Evolutionary conservation across 1,140 invertebrate genomes (phyloP).

Genomic region (Drosophila mojavensis): DNA sequence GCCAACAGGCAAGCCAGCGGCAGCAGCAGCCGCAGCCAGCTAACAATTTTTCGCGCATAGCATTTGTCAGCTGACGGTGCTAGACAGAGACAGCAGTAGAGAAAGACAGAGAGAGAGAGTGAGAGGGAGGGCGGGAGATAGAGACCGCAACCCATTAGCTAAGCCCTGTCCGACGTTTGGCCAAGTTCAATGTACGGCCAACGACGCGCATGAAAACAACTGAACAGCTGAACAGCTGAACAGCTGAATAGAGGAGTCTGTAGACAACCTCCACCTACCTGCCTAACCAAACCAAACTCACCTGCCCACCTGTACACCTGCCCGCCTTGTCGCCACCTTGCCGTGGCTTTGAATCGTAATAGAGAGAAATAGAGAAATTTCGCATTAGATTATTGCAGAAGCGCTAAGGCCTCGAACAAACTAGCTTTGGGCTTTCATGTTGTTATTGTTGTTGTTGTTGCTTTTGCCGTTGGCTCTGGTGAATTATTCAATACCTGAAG

Average conservation of each 20-base stretch:
- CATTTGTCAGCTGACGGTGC: constrained; percentile 63
- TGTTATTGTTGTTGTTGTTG: constrained; percentile 2
- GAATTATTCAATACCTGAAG: constrained; percentile 47
- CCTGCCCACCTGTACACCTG: neutral
- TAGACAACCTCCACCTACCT: constrained; percentile 20
- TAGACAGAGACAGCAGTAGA: constrained; percentile 16
- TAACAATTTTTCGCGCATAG: constrained; percentile 45
- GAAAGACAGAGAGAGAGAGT: constrained; percentile 5
- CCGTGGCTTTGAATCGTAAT: constrained; percentile 43
- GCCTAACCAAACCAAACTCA: neutral
- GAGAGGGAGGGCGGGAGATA: neutral
- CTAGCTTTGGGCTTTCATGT: constrained; percentile 46
- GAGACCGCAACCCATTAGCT: constrained; percentile 50
- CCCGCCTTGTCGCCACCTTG: neutral
- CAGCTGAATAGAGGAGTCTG: constrained; percentile 15
- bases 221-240: constrained; percentile 2
- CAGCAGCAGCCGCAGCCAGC: constrained; percentile 8
- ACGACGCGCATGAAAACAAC: constrained; percentile 50
- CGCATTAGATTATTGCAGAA: constrained; percentile 71
- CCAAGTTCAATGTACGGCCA: constrained; percentile 75
- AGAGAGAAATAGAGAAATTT: constrained; percentile 72
- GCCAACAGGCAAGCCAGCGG: constrained; percentile 17
- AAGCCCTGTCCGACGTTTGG: constrained; percentile 49
- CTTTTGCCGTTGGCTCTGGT: constrained; percentile 4
- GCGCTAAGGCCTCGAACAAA: constrained; percentile 44